phyloP scores from a whole-genome alignment of 2,113 vertebrate species.

The Nyctibius bracteatus region DNA sequence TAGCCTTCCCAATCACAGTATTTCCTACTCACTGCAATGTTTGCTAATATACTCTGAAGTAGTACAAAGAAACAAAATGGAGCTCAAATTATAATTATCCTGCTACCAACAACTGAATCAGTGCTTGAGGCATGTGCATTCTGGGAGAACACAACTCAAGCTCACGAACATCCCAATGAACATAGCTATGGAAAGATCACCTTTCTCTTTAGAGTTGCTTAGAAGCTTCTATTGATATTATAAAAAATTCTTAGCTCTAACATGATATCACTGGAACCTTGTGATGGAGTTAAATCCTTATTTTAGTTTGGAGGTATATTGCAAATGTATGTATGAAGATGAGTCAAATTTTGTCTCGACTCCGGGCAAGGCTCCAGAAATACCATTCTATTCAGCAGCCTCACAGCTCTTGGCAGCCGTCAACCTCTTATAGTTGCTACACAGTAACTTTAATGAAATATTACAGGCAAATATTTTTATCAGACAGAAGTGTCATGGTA shows the following conservation, averaged over 20 bases:
- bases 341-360: conserved; percentile 57
- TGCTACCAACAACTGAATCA: neutral
- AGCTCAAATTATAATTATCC: neutral
- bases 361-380: conserved; percentile 41
- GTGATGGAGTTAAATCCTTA: conserved; percentile 19
- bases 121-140: neutral
- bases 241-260: neutral
- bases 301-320: conserved; percentile 37
- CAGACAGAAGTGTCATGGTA: conserved; percentile 11
- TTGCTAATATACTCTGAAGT: neutral
- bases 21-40: neutral
- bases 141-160: neutral
- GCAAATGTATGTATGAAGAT: conserved; percentile 44
- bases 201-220: neutral
- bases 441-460: conserved; percentile 14
- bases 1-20: neutral
- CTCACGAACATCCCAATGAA: neutral
- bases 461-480: conserved; percentile 64
- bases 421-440: conserved; percentile 39
- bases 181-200: neutral
- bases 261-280: neutral
- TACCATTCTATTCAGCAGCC: conserved; percentile 47
- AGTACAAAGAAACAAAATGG: neutral
- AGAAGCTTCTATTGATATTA: neutral
- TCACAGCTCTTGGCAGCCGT: conserved; percentile 28